Base-by-base conservation (phyloP, 2,888 invertebrate species). In the Xestoiulus laeticollis region DNA sequence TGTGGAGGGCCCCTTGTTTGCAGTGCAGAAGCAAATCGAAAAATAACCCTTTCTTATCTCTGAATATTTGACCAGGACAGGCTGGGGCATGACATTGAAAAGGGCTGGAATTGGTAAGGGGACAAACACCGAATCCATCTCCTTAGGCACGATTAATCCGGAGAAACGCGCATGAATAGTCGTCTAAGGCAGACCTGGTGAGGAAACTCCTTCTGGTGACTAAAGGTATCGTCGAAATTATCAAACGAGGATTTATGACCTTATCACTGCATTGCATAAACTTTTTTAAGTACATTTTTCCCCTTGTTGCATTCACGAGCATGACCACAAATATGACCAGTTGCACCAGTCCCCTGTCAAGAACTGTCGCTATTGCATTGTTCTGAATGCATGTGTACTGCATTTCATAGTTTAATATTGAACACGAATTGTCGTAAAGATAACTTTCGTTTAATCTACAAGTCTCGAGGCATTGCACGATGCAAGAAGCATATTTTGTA, bases 1-100 rank as follows among this genome's bases (percentile, higher is more conserved):
- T 78, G 78, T 78, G 78, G 78, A 78, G 78, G 78, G 78, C 78
- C 78, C 78, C 78, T 78, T 78, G 78, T 78, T 78, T 78, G 78
- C 78, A 78, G 78, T 78, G 78, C 78, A 78, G 78, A 78, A 78
- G 78, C 78, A 78, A 78, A 78, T 78, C 30, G 78, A 78, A 78
- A 78, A 78, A 78, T 78, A 78, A 78, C 78, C 78, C 78, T 78
- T 78, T 78, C 78, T 78, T 78, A 78, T 78, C 78, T 78, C 30
- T 78, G 78, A 78, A 78, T 78, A 78, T 78, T 78, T 78, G 78
- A 78, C 78, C 78, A 78, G 26, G 78, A 78, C 78, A 78, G 30
- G 59, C 59, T 59, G 59, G 59, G 59, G 59, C 22, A 59, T 59
- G 59, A 78, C 78, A 78, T 78, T 78, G 78, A 78, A 78, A 78